A percentile compares a stretch with the other conserved stretches of the same genome.
Conservation (phyloP, 2,113 vertebrate species). For the Typhlomys cinereus region DNA sequence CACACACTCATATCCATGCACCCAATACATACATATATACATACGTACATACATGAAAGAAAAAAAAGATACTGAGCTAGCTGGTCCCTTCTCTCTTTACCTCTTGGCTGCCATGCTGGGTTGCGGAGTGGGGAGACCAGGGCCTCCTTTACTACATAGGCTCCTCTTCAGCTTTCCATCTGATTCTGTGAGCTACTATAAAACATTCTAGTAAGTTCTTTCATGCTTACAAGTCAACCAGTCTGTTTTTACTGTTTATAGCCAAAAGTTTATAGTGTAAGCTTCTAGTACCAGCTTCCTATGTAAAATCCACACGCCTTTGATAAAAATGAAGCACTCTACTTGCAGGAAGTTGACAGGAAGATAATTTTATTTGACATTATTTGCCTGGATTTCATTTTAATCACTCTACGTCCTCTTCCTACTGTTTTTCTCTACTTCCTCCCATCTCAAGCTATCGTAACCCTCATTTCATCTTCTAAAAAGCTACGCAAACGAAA, state of each 20-base stretch:
- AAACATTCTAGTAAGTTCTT: neutral
- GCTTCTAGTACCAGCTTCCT: neutral
- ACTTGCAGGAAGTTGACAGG: constrained; percentile 1
- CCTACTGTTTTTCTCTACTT: neutral
- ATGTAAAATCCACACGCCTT: neutral
- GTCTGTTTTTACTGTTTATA: constrained; percentile 10
- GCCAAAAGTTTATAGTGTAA: neutral
- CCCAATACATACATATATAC: too few relatives aligned
- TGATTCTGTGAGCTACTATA: neutral
- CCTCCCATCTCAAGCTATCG: neutral
- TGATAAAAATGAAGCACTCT: constrained; percentile 35
- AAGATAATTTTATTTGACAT: constrained; percentile 35
- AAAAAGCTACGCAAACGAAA: neutral
- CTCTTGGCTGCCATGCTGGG: neutral
- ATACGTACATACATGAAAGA: too few relatives aligned
- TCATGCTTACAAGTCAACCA: neutral
- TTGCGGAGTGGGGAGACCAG: neutral
- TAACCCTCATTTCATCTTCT: constrained; percentile 22
- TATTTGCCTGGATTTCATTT: constrained; percentile 9
- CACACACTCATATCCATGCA: too few relatives aligned
- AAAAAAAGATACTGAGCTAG: neutral
- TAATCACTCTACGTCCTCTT: neutral
- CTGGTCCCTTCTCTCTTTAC: neutral
- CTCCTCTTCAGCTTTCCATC: neutral
- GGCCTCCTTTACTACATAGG: neutral